Base-by-base conservation (phyloP, 2,888 invertebrate species). In the Anthophora plumipes region DNA sequence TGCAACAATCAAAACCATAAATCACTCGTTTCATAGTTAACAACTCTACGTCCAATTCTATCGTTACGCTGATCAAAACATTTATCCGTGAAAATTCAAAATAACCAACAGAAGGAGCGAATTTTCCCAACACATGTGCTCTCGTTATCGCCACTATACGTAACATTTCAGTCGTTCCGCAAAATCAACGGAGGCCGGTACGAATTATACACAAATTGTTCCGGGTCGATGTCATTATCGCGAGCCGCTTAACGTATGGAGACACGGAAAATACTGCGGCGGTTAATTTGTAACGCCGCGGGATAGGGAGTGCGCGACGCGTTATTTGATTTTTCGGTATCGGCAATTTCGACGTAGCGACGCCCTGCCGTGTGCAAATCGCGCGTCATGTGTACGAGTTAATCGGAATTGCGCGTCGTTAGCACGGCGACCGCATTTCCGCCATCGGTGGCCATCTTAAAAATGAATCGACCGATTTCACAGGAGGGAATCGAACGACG, bases 281-380 rank as follows among this genome's bases (percentile, higher is more conserved):
- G 82, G 85, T 86, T 88, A 85, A 89, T 89, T 89, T 82, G 85
- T 80, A 83, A 85, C 82, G 55, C 74, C 75, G 39, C 76, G 20
- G 80, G 46, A 25, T 48, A 50, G 52, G 39, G 5, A 25, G 67
- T 46, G 61, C 25, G 50, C 46, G 41, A 39, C 52, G 54, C n/a
- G 64, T 75, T 78, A 82, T 77, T 83, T 55, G 74, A 82, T 83
- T 83, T 83, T 83, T 83, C 57, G n/a, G 60, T 77, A 82, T 71
- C 74, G 64, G 46, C 63, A 70, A 83, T 77, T 77, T 68, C 68
- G 54, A 48, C 60, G 54, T 37, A 43, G 20, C 22, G 17, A 6
- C 52, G 43, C 12, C 12, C 39, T 14, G 4, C 22, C n/a, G 37
- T 50, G 43, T 39, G 69, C 55, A 72, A 82, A 80, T 64, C 73